Conservation (phyloP, 2,888 invertebrate species). For the Dryobota labecula region DNA sequence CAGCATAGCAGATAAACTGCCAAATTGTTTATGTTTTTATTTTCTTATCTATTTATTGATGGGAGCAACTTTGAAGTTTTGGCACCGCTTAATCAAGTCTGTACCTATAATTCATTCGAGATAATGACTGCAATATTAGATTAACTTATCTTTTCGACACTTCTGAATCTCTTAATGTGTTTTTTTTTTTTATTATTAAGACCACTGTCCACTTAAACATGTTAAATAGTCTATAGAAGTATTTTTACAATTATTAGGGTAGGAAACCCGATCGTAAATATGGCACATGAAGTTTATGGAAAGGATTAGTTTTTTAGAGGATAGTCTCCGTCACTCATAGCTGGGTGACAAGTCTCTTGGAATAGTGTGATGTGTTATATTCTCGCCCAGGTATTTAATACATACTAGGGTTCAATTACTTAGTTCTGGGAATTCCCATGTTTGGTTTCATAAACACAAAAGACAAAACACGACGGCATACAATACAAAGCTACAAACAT, state of each 20-base stretch:
- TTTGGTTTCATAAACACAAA: constrained; percentile 41
- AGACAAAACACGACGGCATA: constrained; percentile 66
- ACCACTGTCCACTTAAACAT: background rate
- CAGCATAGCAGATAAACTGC: constrained; percentile 41
- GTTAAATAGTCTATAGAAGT: background rate
- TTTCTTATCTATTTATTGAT: constrained; percentile 25
- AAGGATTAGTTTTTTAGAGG: background rate
- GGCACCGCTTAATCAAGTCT: constrained; percentile 3
- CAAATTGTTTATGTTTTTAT: constrained; percentile 8
- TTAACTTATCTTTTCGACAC: constrained; percentile 22
- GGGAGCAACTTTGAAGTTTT: constrained; percentile 19
- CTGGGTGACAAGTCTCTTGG: background rate
- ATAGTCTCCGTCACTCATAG: too few relatives aligned
- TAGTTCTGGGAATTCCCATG: background rate
- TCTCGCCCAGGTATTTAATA: background rate
- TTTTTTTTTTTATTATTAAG: constrained; percentile 20
- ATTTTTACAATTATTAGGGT: background rate
- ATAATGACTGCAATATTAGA: constrained; percentile 19
- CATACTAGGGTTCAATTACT: background rate
- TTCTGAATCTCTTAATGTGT: background rate
- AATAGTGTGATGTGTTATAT: background rate
- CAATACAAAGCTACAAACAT: constrained; percentile 52
- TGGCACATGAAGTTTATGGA: background rate
- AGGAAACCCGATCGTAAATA: background rate
- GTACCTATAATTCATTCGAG: constrained; percentile 2